phyloP scores from a whole-genome alignment of 2,888 invertebrate genomes.

The Scaptomyza caliginosa region DNA sequence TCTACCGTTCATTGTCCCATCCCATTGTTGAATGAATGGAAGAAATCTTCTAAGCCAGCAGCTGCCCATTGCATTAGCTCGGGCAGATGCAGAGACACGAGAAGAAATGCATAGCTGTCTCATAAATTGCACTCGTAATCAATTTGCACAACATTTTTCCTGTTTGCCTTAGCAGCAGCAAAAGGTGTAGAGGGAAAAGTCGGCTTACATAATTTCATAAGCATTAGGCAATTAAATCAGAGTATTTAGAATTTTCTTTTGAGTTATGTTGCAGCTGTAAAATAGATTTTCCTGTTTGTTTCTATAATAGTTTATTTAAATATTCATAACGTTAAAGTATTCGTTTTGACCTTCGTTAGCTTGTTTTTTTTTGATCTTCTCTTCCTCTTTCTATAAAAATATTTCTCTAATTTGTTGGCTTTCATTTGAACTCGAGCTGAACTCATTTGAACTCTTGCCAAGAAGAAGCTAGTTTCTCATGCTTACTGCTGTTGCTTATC shows the following conservation, averaged over 20 bases:
- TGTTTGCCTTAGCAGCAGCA: neutral
- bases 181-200: slow-evolving; percentile 8
- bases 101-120: slow-evolving; percentile 47
- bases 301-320: too few relatives aligned
- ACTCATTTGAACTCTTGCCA: slow-evolving; percentile 43
- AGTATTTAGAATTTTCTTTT: slow-evolving; percentile 5
- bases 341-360: slow-evolving; percentile 3
- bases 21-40: slow-evolving; percentile 28
- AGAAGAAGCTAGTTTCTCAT: slow-evolving; percentile 8
- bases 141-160: slow-evolving; percentile 36
- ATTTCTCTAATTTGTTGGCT: slow-evolving; percentile 10
- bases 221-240: slow-evolving; percentile 68
- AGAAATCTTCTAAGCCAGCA: slow-evolving; percentile 19
- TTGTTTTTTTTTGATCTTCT: neutral
- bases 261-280: slow-evolving; percentile 48
- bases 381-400: neutral
- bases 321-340: neutral
- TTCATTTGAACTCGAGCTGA: slow-evolving; percentile 32
- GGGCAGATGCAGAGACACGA: slow-evolving; percentile 31
- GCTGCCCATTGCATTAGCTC: slow-evolving; percentile 35
- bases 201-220: slow-evolving; percentile 50
- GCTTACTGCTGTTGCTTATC: slow-evolving; percentile 34
- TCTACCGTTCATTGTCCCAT: slow-evolving; percentile 40
- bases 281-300: slow-evolving; percentile 6
- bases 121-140: slow-evolving; percentile 70